phyloP scores from a whole-genome alignment of 2,797 vertebrate genomes.

The Enteromius viviparus region DNA sequence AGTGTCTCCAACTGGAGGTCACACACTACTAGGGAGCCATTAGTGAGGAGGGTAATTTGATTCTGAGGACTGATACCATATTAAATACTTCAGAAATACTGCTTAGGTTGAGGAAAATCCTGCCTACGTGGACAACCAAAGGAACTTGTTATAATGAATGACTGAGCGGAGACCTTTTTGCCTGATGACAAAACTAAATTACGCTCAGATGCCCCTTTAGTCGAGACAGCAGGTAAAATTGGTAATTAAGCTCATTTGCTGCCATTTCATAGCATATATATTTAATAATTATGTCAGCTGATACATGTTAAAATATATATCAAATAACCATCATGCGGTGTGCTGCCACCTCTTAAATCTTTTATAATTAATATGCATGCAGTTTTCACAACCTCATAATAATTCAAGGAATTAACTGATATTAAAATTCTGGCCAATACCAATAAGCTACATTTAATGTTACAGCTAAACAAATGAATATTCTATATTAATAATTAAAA shows the following conservation, averaged over 20 bases:
- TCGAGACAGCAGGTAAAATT: background rate
- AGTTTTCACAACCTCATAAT: background rate
- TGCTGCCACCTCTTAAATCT: background rate
- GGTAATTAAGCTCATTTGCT: constrained; percentile 3
- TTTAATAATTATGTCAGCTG: background rate
- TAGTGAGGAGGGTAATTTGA: constrained; percentile 60
- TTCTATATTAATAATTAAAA: background rate
- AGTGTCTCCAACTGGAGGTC: constrained; percentile 53
- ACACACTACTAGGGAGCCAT: constrained; percentile 52
- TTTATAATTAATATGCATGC: background rate
- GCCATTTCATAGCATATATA: constrained; percentile 4
- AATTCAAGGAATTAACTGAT: background rate
- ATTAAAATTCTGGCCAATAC: background rate
- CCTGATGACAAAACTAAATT: constrained; percentile 56
- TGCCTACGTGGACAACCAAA: constrained; percentile 56
- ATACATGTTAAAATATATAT: background rate
- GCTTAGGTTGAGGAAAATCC: constrained; percentile 55
- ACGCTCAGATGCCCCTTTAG: constrained; percentile 25
- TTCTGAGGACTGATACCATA: constrained; percentile 58
- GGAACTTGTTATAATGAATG: constrained; percentile 43
- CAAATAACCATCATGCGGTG: background rate
- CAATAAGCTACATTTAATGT: background rate
- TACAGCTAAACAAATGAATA: background rate
- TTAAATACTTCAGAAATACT: constrained; percentile 60
- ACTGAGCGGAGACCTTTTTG: constrained; percentile 31